Evolutionary conservation across 2,888 invertebrate species (phyloP), one percentile per base, ranked within the genome.

Genomic region (Andrena fulva): DNA sequence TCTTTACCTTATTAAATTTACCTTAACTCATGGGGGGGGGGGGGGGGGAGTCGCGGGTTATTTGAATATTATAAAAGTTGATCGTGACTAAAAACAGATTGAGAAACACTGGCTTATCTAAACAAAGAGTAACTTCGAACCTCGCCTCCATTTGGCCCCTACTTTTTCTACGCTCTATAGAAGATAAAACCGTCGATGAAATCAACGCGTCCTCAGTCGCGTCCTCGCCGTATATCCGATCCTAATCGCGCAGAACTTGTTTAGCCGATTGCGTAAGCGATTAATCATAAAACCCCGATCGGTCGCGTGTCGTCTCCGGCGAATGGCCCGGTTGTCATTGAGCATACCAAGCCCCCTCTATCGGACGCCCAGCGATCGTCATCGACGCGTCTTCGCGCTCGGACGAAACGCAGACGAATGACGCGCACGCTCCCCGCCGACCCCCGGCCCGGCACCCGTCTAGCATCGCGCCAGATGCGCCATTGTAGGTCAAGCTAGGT

Each of bases 401-500:
- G 2, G 62, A 59, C 48, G 50, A 31, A 35, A 70, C 24, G 31
- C 24, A 35, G 27, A 16, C 56, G 69, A 68, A 68, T 33, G 52
- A 59, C n/a, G 12, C 54, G 42, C 42, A 42, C 5, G 29, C 59
- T 20, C 48, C 33, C 29, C 12, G 42, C 16, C 16, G 42, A 12
- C 6, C 50, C 5, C 10, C 35, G 20, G 20, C 24, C 31, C 7
- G 20, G n/a, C 33, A 20, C 31, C 16, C 20, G 31, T 68, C 68
- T 35, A 59, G 50, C 56, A 42, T 33, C 70, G 78, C 64, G 48
- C 64, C 70, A 54, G 64, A 79, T 71, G 80, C 67, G 59, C 60
- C 74, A 78, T 87, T 87, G 88, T 87, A 88, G 87, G 87, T 87
- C 88, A 87, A 76, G 68, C 16, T 56, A 84, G 82, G 70, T 76